A percentile compares a stretch with the other conserved stretches of the same genome.
Conservation (phyloP, 1,140 invertebrate genomes). For the Homalodisca vitripennis region DNA sequence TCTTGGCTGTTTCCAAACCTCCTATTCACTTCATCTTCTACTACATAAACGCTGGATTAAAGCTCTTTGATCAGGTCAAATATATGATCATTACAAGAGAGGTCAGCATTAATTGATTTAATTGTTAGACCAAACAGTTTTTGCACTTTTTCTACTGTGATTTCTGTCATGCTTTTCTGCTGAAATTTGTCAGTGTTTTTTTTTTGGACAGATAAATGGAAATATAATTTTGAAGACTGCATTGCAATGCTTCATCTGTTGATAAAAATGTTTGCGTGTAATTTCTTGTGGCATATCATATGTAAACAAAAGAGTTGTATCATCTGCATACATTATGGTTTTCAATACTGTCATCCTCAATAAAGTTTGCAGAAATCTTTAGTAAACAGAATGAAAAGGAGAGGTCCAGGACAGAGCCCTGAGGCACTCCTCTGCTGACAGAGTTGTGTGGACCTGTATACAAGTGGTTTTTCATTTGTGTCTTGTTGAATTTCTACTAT, state of each 20-base stretch:
- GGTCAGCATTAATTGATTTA: constrained; percentile 1
- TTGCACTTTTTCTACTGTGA: neutral
- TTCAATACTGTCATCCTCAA: neutral
- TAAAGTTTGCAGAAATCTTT: no score
- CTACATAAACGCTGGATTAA: neutral
- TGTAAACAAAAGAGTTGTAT: constrained; percentile 2
- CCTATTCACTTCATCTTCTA: constrained; percentile 11
- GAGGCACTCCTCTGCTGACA: no score
- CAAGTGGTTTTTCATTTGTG: no score
- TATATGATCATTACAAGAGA: constrained; percentile 1
- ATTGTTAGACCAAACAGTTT: neutral
- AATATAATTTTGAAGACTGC: neutral
- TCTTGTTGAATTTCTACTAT: no score
- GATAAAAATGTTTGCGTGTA: constrained; percentile 1
- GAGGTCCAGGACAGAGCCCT: no score
- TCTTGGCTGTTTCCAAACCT: constrained; percentile 6
- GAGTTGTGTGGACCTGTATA: no score
- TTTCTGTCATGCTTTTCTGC: neutral
- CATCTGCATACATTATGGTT: constrained; percentile 9
- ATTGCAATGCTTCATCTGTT: constrained; percentile 6
- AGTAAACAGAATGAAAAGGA: no score
- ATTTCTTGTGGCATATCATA: neutral
- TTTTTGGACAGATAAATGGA: constrained; percentile 1
- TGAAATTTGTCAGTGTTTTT: neutral
- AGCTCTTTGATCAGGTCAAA: neutral